Evolutionary conservation across 2,888 invertebrate genomes (phyloP).

Genomic region (Drosophila macrospina): DNA sequence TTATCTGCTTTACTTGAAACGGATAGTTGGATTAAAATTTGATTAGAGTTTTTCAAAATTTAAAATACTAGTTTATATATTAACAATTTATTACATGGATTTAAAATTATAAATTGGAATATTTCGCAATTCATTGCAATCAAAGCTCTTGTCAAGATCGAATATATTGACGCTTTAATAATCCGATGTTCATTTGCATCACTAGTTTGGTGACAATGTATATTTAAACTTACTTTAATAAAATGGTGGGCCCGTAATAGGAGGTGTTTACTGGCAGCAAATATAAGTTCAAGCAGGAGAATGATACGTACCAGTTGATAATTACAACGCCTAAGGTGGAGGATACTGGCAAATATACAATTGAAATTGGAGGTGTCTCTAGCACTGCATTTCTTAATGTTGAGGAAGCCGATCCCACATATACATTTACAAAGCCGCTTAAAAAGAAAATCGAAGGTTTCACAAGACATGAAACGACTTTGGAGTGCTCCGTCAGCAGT

Average conservation of each 20-base stretch:
- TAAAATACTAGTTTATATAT: no score
- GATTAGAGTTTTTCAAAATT: no score
- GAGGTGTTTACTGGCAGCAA: slow-evolving; percentile 98
- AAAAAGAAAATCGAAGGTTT: slow-evolving; percentile 96
- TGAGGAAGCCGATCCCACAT: slow-evolving; percentile 98
- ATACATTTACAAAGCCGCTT: slow-evolving; percentile 95
- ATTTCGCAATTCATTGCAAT: neutral
- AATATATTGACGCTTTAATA: neutral
- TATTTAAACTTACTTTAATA: neutral
- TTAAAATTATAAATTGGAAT: no score
- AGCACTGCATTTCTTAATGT: slow-evolving; percentile 97
- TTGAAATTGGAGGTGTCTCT: slow-evolving; percentile 96
- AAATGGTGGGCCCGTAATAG: slow-evolving; percentile 85
- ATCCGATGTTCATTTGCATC: neutral
- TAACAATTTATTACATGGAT: no score
- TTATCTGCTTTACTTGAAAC: no score
- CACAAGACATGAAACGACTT: slow-evolving; percentile 93
- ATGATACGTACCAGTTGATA: slow-evolving; percentile 95
- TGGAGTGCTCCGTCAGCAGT: slow-evolving; percentile 97
- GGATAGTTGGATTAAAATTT: no score
- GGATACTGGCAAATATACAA: slow-evolving; percentile 98
- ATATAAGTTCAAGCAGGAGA: slow-evolving; percentile 97
- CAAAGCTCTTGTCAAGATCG: no score
- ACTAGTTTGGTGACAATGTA: neutral
- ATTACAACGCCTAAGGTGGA: slow-evolving; percentile 97